Conservation (phyloP, 2,113 vertebrate species). For the Bolborhynchus lineola region DNA sequence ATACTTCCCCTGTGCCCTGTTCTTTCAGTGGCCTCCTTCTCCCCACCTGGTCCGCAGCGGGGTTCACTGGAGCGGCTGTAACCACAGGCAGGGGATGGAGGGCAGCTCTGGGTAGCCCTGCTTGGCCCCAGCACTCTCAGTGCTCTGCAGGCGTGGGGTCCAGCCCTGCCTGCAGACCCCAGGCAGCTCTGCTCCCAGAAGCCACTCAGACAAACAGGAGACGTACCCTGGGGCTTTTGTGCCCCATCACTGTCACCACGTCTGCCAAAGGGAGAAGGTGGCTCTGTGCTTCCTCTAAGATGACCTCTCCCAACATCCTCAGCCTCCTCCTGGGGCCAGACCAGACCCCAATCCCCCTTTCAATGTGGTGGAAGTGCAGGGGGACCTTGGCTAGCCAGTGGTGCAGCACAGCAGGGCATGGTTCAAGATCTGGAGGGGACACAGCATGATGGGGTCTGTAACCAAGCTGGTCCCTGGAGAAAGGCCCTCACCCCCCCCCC, state of each 20-base stretch:
- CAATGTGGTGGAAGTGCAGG: rapidly evolving
- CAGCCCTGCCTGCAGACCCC: background rate
- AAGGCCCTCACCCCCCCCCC: background rate
- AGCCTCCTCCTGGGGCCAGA: background rate
- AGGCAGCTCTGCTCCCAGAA: background rate
- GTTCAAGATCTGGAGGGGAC: background rate
- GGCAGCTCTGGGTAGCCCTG: background rate
- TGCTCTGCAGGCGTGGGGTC: rapidly evolving
- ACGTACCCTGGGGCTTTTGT: rapidly evolving
- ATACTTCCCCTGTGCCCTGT: background rate
- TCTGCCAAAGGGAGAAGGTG: background rate
- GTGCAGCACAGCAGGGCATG: background rate
- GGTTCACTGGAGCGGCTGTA: background rate
- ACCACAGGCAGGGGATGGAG: background rate
- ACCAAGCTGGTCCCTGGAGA: rapidly evolving
- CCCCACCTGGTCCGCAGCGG: background rate
- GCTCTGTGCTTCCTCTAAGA: background rate
- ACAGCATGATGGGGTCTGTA: rapidly evolving
- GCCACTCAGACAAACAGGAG: rapidly evolving
- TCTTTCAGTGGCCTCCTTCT: constrained; percentile 26
- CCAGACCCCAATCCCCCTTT: background rate
- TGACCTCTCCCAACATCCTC: background rate
- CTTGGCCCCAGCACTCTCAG: background rate
- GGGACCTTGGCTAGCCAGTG: background rate
- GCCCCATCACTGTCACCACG: background rate